A percentile compares a stretch with the other conserved stretches of the same genome.
Evolutionary conservation across 2,797 vertebrate genomes (phyloP).

Genomic region (Phoeniculus purpureus): DNA sequence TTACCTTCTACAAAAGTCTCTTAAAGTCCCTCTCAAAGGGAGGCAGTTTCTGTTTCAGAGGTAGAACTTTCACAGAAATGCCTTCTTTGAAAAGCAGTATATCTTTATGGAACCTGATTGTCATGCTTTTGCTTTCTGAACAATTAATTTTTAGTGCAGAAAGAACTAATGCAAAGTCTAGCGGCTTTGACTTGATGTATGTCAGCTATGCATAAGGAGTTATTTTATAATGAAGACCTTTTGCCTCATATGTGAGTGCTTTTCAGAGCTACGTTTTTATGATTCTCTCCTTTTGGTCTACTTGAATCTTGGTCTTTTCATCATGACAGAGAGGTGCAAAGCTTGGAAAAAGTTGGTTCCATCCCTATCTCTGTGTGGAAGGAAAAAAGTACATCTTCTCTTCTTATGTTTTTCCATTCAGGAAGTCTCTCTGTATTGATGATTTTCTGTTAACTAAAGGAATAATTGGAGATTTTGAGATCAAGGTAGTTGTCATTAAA

Average conservation of each 20-base stretch:
- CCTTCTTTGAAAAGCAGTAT: not conserved
- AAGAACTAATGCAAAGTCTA: not conserved
- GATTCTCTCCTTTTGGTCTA: not conserved
- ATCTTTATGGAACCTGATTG: not conserved
- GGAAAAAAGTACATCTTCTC: not conserved
- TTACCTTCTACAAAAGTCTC: not conserved
- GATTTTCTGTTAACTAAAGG: not conserved
- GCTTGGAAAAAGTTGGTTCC: not conserved
- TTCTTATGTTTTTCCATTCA: not conserved
- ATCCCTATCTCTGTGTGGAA: not conserved
- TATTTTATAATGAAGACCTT: not conserved
- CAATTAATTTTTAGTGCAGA: not conserved
- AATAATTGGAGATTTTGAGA: not conserved
- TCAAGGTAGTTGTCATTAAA: not conserved
- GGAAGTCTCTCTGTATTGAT: not conserved
- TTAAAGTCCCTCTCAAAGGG: not conserved
- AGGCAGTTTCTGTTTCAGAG: not conserved
- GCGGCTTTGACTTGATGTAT: not conserved
- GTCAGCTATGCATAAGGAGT: not conserved
- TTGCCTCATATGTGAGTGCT: not conserved
- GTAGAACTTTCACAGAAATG: not conserved
- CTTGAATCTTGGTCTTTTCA: not conserved
- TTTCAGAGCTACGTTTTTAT: not conserved
- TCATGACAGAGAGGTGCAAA: accelerated
- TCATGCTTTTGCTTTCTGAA: not conserved